Percentiles rank a stretch among this genome's conserved stretches.
These are phyloP conservation scores for Oncorhynchus nerka DNA, from an alignment of 2,113 vertebrate species.

Conservation along the genomic window DNA sequence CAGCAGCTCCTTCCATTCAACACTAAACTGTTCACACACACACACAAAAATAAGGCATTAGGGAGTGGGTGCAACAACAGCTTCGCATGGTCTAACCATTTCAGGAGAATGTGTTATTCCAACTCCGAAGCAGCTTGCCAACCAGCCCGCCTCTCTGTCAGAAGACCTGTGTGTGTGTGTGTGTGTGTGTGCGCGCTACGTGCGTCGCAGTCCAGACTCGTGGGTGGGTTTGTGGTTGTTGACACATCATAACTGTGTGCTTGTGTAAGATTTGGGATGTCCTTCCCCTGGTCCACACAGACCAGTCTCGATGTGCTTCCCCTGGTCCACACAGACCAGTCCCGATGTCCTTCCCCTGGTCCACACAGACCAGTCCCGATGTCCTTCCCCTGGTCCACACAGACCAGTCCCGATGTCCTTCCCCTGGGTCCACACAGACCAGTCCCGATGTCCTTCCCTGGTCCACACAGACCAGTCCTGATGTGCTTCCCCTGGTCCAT, in stretches of 20 bases:
- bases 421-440: too few species aligned
- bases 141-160: neutral
- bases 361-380: too few species aligned
- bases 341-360: too few species aligned
- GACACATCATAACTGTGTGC: constrained; percentile 18
- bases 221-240: constrained; percentile 28
- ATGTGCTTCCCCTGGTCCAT: too few species aligned
- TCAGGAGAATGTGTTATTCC: constrained; percentile 12
- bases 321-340: too few species aligned
- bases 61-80: neutral
- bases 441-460: too few species aligned
- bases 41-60: constrained; percentile 2
- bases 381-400: too few species aligned
- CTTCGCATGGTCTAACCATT: neutral
- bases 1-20: neutral
- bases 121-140: neutral
- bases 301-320: too few species aligned
- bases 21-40: neutral
- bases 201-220: neutral
- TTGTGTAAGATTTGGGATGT: constrained; percentile 17
- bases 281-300: neutral
- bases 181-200: too few species aligned
- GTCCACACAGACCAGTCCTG: too few species aligned
- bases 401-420: too few species aligned
- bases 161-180: neutral